These are phyloP conservation scores for Sardinella longiceps DNA, from an alignment of 2,797 vertebrate genomes.

Conservation along the genomic window DNA sequence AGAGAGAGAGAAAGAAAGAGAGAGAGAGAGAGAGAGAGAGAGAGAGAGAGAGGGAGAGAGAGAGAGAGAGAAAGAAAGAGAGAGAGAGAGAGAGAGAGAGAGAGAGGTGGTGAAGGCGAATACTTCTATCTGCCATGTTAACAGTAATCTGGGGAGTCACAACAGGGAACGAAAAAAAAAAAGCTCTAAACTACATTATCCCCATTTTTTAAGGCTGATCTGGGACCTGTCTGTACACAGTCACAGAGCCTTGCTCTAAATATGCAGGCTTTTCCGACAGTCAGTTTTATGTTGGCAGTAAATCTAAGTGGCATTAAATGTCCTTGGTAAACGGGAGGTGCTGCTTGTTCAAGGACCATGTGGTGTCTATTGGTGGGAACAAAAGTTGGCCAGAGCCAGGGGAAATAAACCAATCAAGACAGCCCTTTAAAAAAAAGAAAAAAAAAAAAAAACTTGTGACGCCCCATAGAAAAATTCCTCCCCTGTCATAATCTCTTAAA, in stretches of 20 bases:
- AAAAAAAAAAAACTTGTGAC: not conserved
- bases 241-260: not conserved
- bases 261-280: not conserved
- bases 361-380: slow-evolving; percentile 13
- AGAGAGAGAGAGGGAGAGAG: not conserved
- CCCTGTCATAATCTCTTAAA: not conserved
- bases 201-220: not conserved
- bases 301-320: slow-evolving; percentile 16
- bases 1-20: not conserved
- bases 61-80: not conserved
- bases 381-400: slow-evolving; percentile 42
- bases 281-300: slow-evolving; percentile 2
- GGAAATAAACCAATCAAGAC: not conserved
- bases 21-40: not conserved
- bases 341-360: not conserved
- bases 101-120: not conserved
- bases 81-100: not conserved
- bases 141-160: not conserved
- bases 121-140: not conserved
- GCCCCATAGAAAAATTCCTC: not conserved
- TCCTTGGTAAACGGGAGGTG: not conserved
- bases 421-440: not conserved
- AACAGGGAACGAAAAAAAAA: no score
- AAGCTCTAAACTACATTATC: not conserved
- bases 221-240: not conserved